These are phyloP conservation scores for Lycaena phlaeas DNA, from an alignment of 2,888 invertebrate species.

Conservation along the genomic window DNA sequence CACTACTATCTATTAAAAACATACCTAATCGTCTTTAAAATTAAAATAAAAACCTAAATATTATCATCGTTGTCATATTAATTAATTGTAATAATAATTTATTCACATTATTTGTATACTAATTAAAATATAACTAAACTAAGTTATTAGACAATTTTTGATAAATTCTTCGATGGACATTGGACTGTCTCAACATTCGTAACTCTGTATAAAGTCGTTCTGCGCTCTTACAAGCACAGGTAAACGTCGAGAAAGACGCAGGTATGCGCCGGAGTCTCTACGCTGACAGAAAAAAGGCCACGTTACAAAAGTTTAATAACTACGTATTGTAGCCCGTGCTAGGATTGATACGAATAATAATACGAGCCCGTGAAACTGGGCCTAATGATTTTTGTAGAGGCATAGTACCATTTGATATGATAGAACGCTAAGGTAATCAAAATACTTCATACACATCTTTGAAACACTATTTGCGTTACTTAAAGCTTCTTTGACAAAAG, in stretches of 20 bases:
- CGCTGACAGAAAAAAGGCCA: slow-evolving; percentile 38
- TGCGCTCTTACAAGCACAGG: slow-evolving; percentile 52
- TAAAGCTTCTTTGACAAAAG: too few relatives aligned
- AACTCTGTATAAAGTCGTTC: slow-evolving; percentile 29
- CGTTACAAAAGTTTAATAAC: slow-evolving; percentile 60
- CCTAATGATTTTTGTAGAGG: slow-evolving; percentile 24
- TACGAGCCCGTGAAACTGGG: slow-evolving; percentile 27
- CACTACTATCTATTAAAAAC: too few relatives aligned
- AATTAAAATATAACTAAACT: too few relatives aligned
- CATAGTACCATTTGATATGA: slow-evolving; percentile 22
- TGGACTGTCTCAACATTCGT: slow-evolving; percentile 33
- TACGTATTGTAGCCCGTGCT: slow-evolving; percentile 40
- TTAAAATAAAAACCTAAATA: too few relatives aligned
- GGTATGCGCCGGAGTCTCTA: slow-evolving; percentile 45
- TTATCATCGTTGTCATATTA: too few relatives aligned
- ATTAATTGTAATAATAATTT: too few relatives aligned
- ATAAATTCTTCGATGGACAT: too few relatives aligned
- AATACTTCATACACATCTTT: too few relatives aligned
- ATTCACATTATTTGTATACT: too few relatives aligned
- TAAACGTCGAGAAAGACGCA: slow-evolving; percentile 50
- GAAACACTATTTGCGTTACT: too few relatives aligned
- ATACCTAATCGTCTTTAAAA: too few relatives aligned
- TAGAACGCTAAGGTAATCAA: slow-evolving; percentile 18
- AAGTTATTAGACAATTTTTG: too few relatives aligned
- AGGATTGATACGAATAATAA: slow-evolving; percentile 28